These are phyloP conservation scores for Tubulanus polymorphus DNA, from an alignment of 2,888 invertebrate genomes.

Conservation along the genomic window DNA sequence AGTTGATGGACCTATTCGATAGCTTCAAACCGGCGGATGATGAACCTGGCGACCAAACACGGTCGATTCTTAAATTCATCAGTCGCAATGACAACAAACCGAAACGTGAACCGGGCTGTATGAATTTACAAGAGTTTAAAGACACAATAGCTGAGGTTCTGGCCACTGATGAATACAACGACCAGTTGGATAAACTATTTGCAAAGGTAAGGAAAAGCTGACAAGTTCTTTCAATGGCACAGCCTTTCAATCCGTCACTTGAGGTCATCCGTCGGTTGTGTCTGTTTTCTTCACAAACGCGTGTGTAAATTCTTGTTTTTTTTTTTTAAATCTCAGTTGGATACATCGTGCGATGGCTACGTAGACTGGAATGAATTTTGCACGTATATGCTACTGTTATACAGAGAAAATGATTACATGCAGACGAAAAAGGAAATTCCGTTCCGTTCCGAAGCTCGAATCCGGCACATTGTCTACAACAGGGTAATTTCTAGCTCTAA, in stretches of 20 bases:
- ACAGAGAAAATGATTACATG: conserved; percentile 51
- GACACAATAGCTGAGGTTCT: conserved; percentile 43
- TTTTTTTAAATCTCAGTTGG: conserved; percentile 33
- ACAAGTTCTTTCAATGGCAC: no score
- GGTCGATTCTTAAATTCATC: conserved; percentile 6
- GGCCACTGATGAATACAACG: conserved; percentile 41
- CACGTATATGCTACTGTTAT: conserved; percentile 48
- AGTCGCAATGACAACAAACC: conserved; percentile 27
- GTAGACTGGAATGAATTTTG: conserved; percentile 54
- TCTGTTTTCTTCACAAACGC: no score
- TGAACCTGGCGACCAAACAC: conserved; percentile 24
- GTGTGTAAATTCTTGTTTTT: neutral
- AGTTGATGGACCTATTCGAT: conserved; percentile 42
- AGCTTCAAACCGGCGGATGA: conserved; percentile 24
- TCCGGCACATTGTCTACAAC: conserved; percentile 49
- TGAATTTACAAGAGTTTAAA: conserved; percentile 48
- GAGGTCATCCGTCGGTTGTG: no score
- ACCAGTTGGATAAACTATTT: conserved; percentile 49
- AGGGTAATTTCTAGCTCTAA: no score
- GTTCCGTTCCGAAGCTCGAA: conserved; percentile 46
- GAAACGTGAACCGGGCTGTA: conserved; percentile 38
- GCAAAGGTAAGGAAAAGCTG: conserved; percentile 38
- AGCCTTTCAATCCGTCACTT: no score
- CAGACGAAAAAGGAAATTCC: conserved; percentile 43
- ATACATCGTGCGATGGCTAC: conserved; percentile 48